phyloP scores from a whole-genome alignment of 2,888 invertebrate species.

The Nomada hirtipes region DNA sequence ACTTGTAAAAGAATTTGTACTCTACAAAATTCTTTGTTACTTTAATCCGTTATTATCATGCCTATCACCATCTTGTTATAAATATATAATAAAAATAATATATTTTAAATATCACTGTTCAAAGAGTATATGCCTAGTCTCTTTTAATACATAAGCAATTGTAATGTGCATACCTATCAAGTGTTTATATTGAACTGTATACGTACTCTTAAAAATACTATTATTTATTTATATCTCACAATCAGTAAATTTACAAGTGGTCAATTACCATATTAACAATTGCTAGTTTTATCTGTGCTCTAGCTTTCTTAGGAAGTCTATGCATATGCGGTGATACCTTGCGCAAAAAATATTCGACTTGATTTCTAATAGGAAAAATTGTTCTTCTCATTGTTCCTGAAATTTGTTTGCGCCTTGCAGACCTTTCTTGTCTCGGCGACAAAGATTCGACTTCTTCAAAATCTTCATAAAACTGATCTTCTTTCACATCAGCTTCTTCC shows the following conservation, averaged over 20 bases:
- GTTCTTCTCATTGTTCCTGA: slow-evolving; percentile 76
- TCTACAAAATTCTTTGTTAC: slow-evolving; percentile 46
- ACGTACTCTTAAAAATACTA: slow-evolving; percentile 47
- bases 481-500: slow-evolving; percentile 49
- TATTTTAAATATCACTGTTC: slow-evolving; percentile 50
- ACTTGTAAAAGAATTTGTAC: no score
- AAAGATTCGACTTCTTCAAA: slow-evolving; percentile 55
- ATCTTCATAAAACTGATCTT: slow-evolving; percentile 65
- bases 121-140: slow-evolving; percentile 35
- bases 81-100: slow-evolving; percentile 65
- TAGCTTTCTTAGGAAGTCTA: slow-evolving; percentile 79
- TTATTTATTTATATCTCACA: slow-evolving; percentile 33
- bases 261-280: slow-evolving; percentile 83
- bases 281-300: slow-evolving; percentile 80
- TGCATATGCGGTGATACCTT: slow-evolving; percentile 81
- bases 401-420: slow-evolving; percentile 55
- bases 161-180: slow-evolving; percentile 45
- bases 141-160: slow-evolving; percentile 46
- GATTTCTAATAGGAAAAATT: slow-evolving; percentile 79
- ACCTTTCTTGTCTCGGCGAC: slow-evolving; percentile 40
- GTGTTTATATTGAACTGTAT: slow-evolving; percentile 38
- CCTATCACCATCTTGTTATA: slow-evolving; percentile 57
- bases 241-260: slow-evolving; percentile 73
- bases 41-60: slow-evolving; percentile 53
- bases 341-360: slow-evolving; percentile 77